Conservation (phyloP, 2,113 vertebrate species). For the Phyllostomus hastatus region DNA sequence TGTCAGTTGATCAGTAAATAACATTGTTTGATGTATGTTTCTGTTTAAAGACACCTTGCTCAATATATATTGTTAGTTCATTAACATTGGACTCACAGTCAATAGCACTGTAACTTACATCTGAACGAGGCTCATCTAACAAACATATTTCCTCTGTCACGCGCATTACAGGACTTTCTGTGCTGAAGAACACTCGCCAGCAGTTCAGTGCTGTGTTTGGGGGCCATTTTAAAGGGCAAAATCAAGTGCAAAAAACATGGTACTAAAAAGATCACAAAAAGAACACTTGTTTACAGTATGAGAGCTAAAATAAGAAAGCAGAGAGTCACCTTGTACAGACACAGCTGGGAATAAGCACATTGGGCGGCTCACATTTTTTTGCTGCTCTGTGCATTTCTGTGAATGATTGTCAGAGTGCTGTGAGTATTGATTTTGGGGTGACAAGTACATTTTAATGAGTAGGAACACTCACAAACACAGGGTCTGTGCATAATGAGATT, state of each 20-base stretch:
- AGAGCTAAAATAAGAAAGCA: background rate
- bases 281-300: background rate
- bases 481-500: background rate
- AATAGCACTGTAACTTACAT: background rate
- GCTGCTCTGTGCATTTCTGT: background rate
- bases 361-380: background rate
- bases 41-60: background rate
- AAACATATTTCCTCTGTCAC: background rate
- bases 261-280: background rate
- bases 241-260: background rate
- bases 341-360: background rate
- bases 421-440: background rate
- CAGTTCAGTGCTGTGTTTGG: background rate
- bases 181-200: background rate
- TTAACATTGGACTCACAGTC: background rate
- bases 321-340: background rate
- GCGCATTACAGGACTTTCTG: background rate
- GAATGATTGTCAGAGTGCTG: background rate
- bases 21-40: background rate
- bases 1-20: background rate
- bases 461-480: background rate
- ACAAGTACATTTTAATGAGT: background rate
- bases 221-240: background rate
- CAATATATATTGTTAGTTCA: background rate
- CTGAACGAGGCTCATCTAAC: background rate